phyloP scores from a whole-genome alignment of 2,113 vertebrate species.

The Tursiops truncatus region DNA sequence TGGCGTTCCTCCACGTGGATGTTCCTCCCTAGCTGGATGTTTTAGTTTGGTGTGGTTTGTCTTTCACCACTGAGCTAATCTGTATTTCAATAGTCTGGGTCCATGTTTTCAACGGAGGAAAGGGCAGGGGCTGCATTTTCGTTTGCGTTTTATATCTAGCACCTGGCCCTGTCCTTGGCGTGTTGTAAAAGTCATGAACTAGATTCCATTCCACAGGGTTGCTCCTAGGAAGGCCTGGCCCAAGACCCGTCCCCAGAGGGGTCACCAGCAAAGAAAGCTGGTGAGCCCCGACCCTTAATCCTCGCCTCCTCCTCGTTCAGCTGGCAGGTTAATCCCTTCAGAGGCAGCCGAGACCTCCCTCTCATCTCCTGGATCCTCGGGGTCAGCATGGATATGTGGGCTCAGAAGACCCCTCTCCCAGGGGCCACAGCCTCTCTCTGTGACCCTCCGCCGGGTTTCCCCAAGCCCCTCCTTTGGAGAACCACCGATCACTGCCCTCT shows the following conservation, averaged over 20 bases:
- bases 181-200: background rate
- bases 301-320: background rate
- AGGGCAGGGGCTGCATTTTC: background rate
- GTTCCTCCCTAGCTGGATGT: background rate
- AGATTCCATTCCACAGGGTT: background rate
- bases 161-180: background rate
- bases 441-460: background rate
- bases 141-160: background rate
- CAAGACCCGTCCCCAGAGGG: background rate
- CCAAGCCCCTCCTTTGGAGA: background rate
- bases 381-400: background rate
- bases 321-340: background rate
- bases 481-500: background rate
- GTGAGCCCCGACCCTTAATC: background rate
- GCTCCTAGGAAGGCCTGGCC: background rate
- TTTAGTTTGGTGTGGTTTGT: background rate
- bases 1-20: background rate
- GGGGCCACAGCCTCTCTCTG: background rate
- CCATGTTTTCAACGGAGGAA: background rate
- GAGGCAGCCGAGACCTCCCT: background rate
- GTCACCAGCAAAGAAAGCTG: background rate
- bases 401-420: background rate
- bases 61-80: background rate
- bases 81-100: background rate
- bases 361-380: background rate